Base-by-base conservation (phyloP, 2,113 vertebrate species). In the Siniperca chuatsi region DNA sequence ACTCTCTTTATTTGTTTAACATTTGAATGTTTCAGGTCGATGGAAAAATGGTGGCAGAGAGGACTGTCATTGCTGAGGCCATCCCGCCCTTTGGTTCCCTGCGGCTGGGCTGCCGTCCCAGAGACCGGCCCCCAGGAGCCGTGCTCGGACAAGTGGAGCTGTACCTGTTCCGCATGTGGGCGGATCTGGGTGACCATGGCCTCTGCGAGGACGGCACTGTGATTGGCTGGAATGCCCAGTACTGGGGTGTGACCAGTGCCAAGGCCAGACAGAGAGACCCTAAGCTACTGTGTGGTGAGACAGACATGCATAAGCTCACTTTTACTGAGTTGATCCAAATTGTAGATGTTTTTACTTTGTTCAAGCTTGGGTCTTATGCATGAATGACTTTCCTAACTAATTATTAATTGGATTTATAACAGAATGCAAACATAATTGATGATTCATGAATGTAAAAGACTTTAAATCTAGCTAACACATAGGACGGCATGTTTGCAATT, bases 121-220 rank as follows among this genome's bases (percentile, higher is more conserved):
- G 78, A 48, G 50, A 87, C 21, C 23, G 9, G 4, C 35, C 60
- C 10, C 44, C 20, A 0, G 85, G 65, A 8, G 35, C 1, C 0
- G 12, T 0, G 5, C 46, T 21, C 0, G 94, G 89, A 11, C 6
- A 46, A 1, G 81, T 95, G 74, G 95, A 96, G 89, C 88, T 96
- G 23, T 96, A 96, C 85, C 62, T 96, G 75, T 96, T 96, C 85
- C 90, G 96, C 6, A 68, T 96, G 75, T 96, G 96, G 95, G 71
- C 62, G 0, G 93, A 96, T 52, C 37, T 94, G 55, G 58, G 8
- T 0, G 4, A 70, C 1, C 94, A 93, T 3, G 69, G n/a, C 4
- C 2, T 20, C 62, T 96, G 96, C 0, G 94, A 96, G 85, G 95
- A 96, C 0, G 96, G 96, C 10, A 68, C 87, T 0, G 91, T 95